These are phyloP conservation scores for Eublepharis macularius DNA, from an alignment of 2,113 vertebrate species.

Conservation along the genomic window DNA sequence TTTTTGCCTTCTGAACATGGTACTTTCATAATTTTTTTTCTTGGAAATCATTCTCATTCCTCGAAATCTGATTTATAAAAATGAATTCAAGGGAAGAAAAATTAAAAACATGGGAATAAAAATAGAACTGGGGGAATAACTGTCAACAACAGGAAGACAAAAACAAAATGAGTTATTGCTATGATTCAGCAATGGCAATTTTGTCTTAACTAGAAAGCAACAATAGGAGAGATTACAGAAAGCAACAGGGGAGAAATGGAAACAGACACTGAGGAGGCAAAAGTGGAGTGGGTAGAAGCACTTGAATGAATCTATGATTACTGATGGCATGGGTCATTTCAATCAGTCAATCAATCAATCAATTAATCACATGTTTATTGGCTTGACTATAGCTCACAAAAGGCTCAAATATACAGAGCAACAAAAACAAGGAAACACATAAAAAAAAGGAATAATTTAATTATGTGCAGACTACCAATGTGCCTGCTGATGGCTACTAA, in stretches of 20 bases:
- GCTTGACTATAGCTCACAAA: not conserved
- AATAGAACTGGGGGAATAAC: not conserved
- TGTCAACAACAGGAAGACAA: slow-evolving; percentile 1
- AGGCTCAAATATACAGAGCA: not conserved
- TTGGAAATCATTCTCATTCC: not conserved
- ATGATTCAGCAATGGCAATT: slow-evolving; percentile 11
- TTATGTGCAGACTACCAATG: not conserved
- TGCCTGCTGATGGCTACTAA: not conserved
- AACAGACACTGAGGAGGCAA: slow-evolving; percentile 26
- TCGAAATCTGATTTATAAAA: not conserved
- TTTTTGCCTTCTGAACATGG: not conserved
- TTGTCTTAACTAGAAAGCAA: slow-evolving; percentile 24
- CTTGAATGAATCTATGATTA: not conserved
- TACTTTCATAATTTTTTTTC: not conserved
- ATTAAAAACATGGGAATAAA: not conserved
- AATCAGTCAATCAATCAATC: not conserved
- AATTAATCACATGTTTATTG: not conserved
- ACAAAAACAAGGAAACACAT: not conserved
- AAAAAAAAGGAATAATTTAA: not conserved
- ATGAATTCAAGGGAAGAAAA: not conserved
- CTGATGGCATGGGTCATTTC: not conserved
- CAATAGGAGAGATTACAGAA: slow-evolving; percentile 20
- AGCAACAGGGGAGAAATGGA: slow-evolving; percentile 17
- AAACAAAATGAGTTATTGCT: slow-evolving; percentile 16
- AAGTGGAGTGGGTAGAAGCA: not conserved